A percentile compares a stretch with the other conserved stretches of the same genome.
phyloP scores from a whole-genome alignment of 2,797 vertebrate genomes.

The Urocyon cinereoargenteus region DNA sequence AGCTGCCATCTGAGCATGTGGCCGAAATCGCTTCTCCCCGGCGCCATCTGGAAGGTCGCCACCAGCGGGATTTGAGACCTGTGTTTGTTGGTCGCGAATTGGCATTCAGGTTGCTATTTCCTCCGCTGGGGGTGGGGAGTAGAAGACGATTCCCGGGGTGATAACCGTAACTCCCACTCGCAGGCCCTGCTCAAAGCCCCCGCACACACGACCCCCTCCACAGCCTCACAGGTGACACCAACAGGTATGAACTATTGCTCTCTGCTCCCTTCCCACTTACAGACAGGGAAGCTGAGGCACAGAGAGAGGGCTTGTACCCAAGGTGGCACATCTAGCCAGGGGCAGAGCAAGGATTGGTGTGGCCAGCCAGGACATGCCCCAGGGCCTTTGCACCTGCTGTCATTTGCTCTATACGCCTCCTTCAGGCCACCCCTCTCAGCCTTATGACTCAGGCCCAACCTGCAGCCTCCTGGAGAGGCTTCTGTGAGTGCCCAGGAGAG shows the following conservation, averaged over 20 bases:
- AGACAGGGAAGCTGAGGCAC: not conserved
- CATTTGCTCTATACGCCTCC: not conserved
- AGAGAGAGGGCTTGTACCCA: not conserved
- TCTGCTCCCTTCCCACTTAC: not conserved
- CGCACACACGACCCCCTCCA: rapidly evolving
- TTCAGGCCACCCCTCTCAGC: not conserved
- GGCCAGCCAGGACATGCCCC: not conserved
- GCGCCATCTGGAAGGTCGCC: not conserved
- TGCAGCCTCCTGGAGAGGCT: not conserved
- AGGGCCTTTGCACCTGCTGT: not conserved
- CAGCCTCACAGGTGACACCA: no score
- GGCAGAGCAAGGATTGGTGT: no score
- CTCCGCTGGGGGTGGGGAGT: not conserved
- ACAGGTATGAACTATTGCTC: rapidly evolving
- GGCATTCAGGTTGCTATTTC: not conserved
- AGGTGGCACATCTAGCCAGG: not conserved
- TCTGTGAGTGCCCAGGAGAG: rapidly evolving
- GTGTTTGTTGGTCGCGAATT: not conserved
- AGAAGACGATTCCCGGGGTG: rapidly evolving
- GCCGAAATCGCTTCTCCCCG: not conserved
- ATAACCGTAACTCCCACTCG: rapidly evolving
- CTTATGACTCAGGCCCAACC: not conserved
- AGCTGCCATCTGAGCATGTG: not conserved
- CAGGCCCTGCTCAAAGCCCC: not conserved
- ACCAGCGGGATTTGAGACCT: rapidly evolving